These are phyloP conservation scores for Alentia gelatinosa DNA, from an alignment of 2,888 invertebrate species.

Conservation along the genomic window DNA sequence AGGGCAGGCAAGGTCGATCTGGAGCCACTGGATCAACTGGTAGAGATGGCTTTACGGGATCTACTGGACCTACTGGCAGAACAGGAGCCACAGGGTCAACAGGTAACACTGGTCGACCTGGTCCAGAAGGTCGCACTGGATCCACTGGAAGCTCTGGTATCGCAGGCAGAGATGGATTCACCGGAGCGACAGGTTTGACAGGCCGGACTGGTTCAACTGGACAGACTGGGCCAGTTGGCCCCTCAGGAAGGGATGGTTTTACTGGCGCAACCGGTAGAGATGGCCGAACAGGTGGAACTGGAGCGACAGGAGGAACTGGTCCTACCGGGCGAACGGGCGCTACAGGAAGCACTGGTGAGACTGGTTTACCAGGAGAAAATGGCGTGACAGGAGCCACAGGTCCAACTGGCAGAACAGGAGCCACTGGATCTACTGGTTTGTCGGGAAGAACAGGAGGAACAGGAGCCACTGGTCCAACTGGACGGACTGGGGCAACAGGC, in stretches of 20 bases:
- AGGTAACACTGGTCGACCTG: conserved; percentile 56
- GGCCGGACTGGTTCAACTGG: conserved; percentile 58
- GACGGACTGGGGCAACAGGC: conserved; percentile 50
- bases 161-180: conserved; percentile 57
- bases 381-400: conserved; percentile 42
- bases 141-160: conserved; percentile 57
- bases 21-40: conserved; percentile 57
- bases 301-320: conserved; percentile 59
- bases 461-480: conserved; percentile 81
- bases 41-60: conserved; percentile 57
- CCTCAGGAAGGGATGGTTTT: conserved; percentile 35
- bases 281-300: conserved; percentile 59
- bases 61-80: conserved; percentile 53
- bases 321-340: conserved; percentile 56
- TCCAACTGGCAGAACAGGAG: conserved; percentile 54
- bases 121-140: conserved; percentile 60
- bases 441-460: conserved; percentile 77
- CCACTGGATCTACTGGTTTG: conserved; percentile 56
- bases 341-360: conserved; percentile 49
- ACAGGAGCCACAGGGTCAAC: conserved; percentile 58
- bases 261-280: conserved; percentile 58
- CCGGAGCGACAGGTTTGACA: conserved; percentile 57
- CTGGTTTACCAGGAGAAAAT: conserved; percentile 58
- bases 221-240: conserved; percentile 58
- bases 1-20: conserved; percentile 48